Base-by-base conservation (phyloP, 2,888 invertebrate species). In the Mesoligia furuncula region DNA sequence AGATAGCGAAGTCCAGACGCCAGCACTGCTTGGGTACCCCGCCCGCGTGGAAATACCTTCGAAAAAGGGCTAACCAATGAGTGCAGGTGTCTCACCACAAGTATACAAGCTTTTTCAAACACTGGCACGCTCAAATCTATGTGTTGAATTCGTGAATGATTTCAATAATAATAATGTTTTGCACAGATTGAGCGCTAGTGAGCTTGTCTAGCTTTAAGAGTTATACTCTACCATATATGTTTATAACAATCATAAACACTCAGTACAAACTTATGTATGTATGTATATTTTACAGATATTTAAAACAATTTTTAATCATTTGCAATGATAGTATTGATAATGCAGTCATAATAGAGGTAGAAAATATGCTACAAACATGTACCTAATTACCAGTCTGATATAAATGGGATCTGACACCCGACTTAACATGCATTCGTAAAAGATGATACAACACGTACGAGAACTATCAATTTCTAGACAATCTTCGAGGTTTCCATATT, bases 171-270 rank as follows among this genome's bases (percentile, higher is more conserved):
- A n/a, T n/a, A 75, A 67, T 68, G 42, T 76, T 77, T 39, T 78
- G 71, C 71, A 79, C 45, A 67, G 67, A 77, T 75, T 70, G 78
- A 81, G 73, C 69, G 57, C 73, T 77, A 79, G 70, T 65, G 42
- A 59, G 71, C 59, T 61, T 65, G 79, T 54, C 67, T 70, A 77
- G 62, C 64, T 79, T 57, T 62, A 51, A 79, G 80, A 86, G 83
- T 81, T 75, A 76, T 65, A 88, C 77, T 87, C 81, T 77, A 79
- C 70, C n/a, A 73, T 71, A 61, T 64, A 74, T 77, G 73, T 88
- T 77, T 75, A 79, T 88, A 88, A 85, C 76, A 83, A 79, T 75
- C 64, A 81, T 75, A 76, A 87, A 88, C 88, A 85, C 70, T 88
- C 83, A 68, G 77, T 85, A 88, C 79, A 83, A 80, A 85, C 79